Conservation (phyloP, 1,140 invertebrate species). For the Wasmannia auropunctata region DNA sequence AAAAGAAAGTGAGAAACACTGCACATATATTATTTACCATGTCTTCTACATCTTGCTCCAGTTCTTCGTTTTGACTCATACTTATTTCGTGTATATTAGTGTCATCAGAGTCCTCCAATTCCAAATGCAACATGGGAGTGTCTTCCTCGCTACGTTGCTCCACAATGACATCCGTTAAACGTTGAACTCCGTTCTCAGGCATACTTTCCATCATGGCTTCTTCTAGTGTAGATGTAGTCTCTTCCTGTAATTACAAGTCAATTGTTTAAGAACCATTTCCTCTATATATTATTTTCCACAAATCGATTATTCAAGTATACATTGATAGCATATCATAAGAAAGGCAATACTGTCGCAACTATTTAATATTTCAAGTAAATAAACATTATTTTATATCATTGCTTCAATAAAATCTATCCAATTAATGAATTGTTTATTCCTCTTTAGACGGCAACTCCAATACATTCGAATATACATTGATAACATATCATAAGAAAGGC, state of each 20-base stretch:
- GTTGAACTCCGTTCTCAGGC: constrained; percentile 76
- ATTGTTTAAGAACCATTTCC: not conserved
- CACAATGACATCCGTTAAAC: constrained; percentile 67
- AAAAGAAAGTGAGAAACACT: not conserved
- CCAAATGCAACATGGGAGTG: constrained; percentile 65
- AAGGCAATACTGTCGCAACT: not conserved
- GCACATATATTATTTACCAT: constrained; percentile 66
- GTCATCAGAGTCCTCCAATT: constrained; percentile 73
- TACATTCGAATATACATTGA: not conserved
- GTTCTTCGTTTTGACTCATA: constrained; percentile 63
- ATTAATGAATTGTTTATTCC: not conserved
- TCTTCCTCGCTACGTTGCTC: constrained; percentile 71
- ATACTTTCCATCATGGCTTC: constrained; percentile 63
- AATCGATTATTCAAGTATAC: not conserved
- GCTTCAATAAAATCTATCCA: not conserved
- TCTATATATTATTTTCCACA: not conserved
- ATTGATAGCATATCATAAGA: not conserved
- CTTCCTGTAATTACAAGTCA: constrained; percentile 46
- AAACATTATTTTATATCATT: not conserved
- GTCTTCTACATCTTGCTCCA: constrained; percentile 66
- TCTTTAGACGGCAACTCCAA: too few species aligned
- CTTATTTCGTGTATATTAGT: constrained; percentile 52
- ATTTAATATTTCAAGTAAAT: not conserved
- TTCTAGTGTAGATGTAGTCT: constrained; percentile 48
- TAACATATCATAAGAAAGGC: not conserved